Conservation (phyloP, 1,140 invertebrate genomes). For the Ridgeia piscesae region DNA sequence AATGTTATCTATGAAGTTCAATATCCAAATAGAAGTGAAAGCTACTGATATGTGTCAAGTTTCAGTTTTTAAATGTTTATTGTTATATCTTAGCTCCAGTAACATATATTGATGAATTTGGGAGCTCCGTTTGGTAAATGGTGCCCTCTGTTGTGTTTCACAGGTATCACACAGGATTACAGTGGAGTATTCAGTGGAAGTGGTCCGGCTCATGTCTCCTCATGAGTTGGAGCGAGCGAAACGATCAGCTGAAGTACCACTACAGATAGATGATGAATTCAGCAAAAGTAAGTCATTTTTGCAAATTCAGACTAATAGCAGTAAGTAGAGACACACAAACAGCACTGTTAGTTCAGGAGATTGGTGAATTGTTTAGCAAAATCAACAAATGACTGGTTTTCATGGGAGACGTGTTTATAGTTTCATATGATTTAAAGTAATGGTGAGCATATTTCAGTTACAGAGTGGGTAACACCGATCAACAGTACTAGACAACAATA, state of each 20-base stretch:
- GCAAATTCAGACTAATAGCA: background rate
- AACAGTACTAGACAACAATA: background rate
- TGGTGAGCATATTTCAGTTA: no score
- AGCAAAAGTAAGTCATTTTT: background rate
- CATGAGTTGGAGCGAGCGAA: background rate
- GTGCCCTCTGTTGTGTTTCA: background rate
- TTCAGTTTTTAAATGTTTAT: no score
- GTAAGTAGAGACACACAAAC: background rate
- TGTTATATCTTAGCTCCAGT: no score
- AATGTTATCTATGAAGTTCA: no score
- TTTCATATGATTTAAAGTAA: no score
- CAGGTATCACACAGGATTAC: background rate
- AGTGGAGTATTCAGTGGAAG: background rate
- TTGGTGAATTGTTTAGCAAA: no score
- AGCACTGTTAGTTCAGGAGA: no score
- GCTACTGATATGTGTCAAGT: no score
- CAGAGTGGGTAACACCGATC: background rate
- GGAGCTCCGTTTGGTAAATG: background rate
- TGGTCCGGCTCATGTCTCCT: background rate
- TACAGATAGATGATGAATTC: background rate
- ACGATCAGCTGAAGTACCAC: slow-evolving; percentile 25
- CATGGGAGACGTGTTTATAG: no score
- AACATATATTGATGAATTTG: background rate
- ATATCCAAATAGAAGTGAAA: no score
- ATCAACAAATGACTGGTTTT: no score